A percentile compares a stretch with the other conserved stretches of the same genome.
Evolutionary conservation across 2,113 vertebrate genomes (phyloP).

Genomic region (Salminus brasiliensis): DNA sequence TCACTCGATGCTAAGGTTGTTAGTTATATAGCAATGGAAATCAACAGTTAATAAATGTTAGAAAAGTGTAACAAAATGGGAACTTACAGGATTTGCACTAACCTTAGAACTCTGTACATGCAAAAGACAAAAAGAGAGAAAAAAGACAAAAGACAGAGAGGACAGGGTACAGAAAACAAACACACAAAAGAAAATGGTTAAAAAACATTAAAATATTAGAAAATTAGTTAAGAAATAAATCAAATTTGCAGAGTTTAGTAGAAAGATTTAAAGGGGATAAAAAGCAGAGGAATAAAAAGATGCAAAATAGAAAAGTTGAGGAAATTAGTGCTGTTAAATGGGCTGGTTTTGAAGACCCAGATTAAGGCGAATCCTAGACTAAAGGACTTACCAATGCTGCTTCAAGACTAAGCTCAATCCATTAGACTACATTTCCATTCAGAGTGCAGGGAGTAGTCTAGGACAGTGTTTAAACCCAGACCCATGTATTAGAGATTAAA

Average conservation of each 20-base stretch:
- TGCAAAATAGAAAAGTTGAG: too few species aligned
- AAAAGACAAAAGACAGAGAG: conserved; percentile 71
- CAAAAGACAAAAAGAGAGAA: conserved; percentile 84
- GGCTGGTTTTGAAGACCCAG: too few species aligned
- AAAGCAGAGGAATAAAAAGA: conserved; percentile 48
- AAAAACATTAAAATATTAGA: conserved; percentile 52
- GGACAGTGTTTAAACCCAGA: too few species aligned
- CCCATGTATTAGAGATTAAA: too few species aligned
- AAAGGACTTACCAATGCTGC: too few species aligned
- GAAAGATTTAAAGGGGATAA: conserved; percentile 19
- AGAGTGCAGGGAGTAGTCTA: too few species aligned
- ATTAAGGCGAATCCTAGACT: too few species aligned
- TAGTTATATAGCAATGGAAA: conserved; percentile 52
- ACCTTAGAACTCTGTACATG: conserved; percentile 99
- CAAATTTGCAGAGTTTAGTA: conserved; percentile 14
- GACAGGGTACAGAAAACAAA: conserved; percentile 51
- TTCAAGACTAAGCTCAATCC: too few species aligned
- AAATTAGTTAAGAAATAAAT: conserved; percentile 36
- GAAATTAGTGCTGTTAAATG: too few species aligned
- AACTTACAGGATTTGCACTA: conserved; percentile 95
- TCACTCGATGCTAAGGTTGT: not conserved
- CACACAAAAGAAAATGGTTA: conserved; percentile 55
- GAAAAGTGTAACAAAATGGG: conserved; percentile 81
- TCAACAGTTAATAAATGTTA: conserved; percentile 51
- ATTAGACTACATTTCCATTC: too few species aligned